A percentile compares a stretch with the other conserved stretches of the same genome.
Evolutionary conservation across 2,888 invertebrate species (phyloP).

Genomic region (Linnaemya tessellans): DNA sequence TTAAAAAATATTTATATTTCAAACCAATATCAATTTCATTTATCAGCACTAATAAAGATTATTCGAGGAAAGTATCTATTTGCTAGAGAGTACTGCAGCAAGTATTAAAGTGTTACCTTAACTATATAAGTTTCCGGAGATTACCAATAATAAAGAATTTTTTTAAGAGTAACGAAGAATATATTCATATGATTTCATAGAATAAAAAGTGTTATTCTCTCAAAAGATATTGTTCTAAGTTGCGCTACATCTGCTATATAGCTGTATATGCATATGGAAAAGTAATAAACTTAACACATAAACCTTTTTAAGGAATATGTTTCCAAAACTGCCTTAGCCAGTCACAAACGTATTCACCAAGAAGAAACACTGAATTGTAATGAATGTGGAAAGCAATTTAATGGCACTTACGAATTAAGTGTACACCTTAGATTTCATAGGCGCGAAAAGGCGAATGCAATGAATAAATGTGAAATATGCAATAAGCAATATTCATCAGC

Average conservation of each 20-base stretch:
- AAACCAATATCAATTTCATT: too few species aligned
- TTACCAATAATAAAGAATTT: too few species aligned
- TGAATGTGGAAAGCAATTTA: constrained; percentile 74
- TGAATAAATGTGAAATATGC: constrained; percentile 74
- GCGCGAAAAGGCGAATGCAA: constrained; percentile 60
- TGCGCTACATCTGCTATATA: background rate
- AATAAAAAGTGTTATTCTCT: too few species aligned
- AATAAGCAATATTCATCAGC: constrained; percentile 75
- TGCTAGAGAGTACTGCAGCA: too few species aligned
- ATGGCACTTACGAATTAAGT: constrained; percentile 75
- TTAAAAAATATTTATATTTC: too few species aligned
- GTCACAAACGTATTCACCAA: constrained; percentile 75
- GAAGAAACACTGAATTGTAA: constrained; percentile 74
- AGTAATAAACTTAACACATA: background rate
- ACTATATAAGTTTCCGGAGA: too few species aligned
- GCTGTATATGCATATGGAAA: background rate
- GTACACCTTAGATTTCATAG: constrained; percentile 76
- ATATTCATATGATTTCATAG: too few species aligned
- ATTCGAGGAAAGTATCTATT: too few species aligned
- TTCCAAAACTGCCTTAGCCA: constrained; percentile 74
- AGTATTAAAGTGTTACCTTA: too few species aligned
- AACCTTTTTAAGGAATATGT: constrained; percentile 61
- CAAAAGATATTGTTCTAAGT: background rate
- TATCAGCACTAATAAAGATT: too few species aligned
- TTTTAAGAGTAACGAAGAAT: too few species aligned